Evolutionary conservation across 2,888 invertebrate genomes (phyloP), one percentile per base, ranked within the genome.

Genomic region (Anaspis maculata): DNA sequence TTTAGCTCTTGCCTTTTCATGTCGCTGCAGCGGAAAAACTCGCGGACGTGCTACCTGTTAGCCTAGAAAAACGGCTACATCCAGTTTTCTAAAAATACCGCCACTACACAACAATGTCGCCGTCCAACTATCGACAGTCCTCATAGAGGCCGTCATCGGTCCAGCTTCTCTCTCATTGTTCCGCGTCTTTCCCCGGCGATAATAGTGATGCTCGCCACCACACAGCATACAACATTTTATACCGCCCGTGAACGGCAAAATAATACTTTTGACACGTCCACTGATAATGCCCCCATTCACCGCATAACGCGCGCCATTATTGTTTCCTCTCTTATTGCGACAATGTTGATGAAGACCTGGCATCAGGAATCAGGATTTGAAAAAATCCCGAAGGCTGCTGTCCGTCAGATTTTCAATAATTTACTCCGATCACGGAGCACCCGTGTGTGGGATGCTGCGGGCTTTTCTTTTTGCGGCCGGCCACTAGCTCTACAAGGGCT

Each of bases 61-160:
- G n/a, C n/a, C n/a, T n/a, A n/a, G n/a, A n/a, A n/a, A n/a, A n/a
- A n/a, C n/a, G n/a, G n/a, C n/a, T n/a, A n/a, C n/a, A n/a, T n/a
- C n/a, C n/a, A n/a, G n/a, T 47, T 51, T 52, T 53, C 51, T 49
- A 47, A 52, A 52, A 54, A 51, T 49, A 52, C 39, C 48, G 35
- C 28, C 35, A 36, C 43, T 44, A 44, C 37, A 42, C 50, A 52
- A 52, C 48, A 52, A 45, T 42, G 49, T 49, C 44, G 15, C 16
- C 41, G 19, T 5, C 42, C 42, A 42, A 46, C 42, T 44, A 52
- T 52, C 49, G 51, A 52, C 44, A 41, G 48, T 41, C 44, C 35
- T 25, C 34, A 32, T 34, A 43, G 37, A 43, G 41, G 37, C 32
- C 49, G 49, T 49, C 51, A 50, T 44, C n/a, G n/a, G n/a, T n/a